Evolutionary conservation across 1,140 invertebrate species (phyloP).

Genomic region (Scylla paramamosain): DNA sequence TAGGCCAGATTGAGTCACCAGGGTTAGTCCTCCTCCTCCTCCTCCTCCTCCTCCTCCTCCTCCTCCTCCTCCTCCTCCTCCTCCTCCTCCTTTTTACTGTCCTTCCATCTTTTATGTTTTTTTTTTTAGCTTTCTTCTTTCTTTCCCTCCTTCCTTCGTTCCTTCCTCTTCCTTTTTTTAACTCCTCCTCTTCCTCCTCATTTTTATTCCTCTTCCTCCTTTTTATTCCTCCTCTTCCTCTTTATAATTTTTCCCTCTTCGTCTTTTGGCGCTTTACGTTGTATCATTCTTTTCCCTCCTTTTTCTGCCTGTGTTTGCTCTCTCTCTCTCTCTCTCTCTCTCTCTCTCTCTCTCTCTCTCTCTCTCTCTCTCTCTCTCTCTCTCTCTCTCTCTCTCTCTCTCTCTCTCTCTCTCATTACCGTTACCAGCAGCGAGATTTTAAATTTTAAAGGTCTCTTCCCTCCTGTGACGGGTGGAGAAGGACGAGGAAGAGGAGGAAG

Average conservation of each 20-base stretch:
- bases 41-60: too few species aligned
- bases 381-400: conserved; percentile 27
- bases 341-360: conserved; percentile 61
- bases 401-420: background rate
- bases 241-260: background rate
- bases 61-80: too few species aligned
- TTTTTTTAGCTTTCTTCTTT: too few species aligned
- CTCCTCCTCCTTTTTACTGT: too few species aligned
- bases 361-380: conserved; percentile 46
- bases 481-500: background rate
- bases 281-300: background rate
- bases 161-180: too few species aligned
- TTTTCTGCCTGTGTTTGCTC: background rate
- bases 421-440: background rate
- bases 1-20: background rate
- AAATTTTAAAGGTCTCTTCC: background rate
- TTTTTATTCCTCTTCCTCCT: too few species aligned
- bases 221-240: too few species aligned
- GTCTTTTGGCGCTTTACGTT: background rate
- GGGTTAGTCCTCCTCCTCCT: too few species aligned
- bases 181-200: too few species aligned
- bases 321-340: conserved; percentile 25
- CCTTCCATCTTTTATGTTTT: too few species aligned
- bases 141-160: too few species aligned
- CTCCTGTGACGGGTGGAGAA: background rate